Conservation (phyloP, 2,888 invertebrate species). For the Eurois occulta region DNA sequence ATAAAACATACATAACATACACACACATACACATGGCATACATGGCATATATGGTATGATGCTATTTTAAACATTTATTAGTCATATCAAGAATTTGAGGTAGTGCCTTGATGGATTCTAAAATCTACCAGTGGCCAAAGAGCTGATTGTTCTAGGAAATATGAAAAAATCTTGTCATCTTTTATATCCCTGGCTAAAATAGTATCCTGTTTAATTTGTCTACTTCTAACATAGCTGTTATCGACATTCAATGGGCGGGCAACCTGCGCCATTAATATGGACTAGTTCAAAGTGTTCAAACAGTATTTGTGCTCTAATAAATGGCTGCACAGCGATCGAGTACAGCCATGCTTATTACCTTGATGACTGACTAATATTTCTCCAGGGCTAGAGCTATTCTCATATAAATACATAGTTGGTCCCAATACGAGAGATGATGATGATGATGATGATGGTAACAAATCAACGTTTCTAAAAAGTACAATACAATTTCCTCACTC, state of each 20-base stretch:
- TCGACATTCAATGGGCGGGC: conserved; percentile 36
- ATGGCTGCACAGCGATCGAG: conserved; percentile 4
- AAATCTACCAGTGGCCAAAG: not conserved
- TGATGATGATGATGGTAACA: not conserved
- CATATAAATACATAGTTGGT: not conserved
- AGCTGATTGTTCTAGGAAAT: not conserved
- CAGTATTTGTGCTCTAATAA: conserved; percentile 8
- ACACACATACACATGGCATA: too few relatives aligned
- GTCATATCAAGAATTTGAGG: not conserved
- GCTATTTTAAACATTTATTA: not conserved
- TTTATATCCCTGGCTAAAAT: not conserved
- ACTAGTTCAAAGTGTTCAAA: conserved; percentile 8
- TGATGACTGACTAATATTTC: not conserved
- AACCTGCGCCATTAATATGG: conserved; percentile 18
- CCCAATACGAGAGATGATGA: not conserved
- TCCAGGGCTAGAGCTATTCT: not conserved
- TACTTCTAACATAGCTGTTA: conserved; percentile 8
- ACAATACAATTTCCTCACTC: conserved; percentile 15
- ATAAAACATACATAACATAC: too few relatives aligned
- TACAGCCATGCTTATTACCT: not conserved
- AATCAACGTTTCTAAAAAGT: not conserved
- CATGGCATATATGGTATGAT: not conserved
- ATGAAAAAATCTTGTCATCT: not conserved
- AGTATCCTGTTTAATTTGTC: conserved; percentile 15
- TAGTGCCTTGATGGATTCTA: not conserved